Base-by-base conservation (phyloP, 2,888 invertebrate genomes). In the Aphidoletes aphidimyza region DNA sequence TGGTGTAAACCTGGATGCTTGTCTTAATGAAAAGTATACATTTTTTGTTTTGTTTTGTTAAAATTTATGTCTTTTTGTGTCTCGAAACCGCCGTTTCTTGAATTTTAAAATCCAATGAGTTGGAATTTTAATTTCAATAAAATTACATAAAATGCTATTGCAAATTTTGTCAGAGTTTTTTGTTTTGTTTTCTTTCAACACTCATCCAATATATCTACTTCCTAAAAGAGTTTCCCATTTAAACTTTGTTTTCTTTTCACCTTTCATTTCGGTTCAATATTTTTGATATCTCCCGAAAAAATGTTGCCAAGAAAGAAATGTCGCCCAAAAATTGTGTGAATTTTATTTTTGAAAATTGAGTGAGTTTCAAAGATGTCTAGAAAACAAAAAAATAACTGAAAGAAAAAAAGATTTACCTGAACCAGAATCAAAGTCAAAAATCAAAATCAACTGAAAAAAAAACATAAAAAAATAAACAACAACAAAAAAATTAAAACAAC, bases 401-500 rank as follows among this genome's bases (percentile, higher is more conserved):
- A 69, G 17, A 69, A 69, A 30, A 9, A 30, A 34, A 30, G 30
- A 26, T 69, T 69, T 69, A 69, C 69, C 69, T 69, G 30, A 69
- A 22, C n/a, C n/a, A n/a, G n/a, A n/a, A n/a, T n/a, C n/a, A n/a
- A n/a, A n/a, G n/a, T 30, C 30, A 69, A 69, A 69, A 69, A 54
- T 54, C n/a, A 54, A 54, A 22, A 54, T 54, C 30, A 30, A 54
- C 54, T 54, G 54, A 54, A 54, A 54, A n/a, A 54, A 26, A 2
- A 54, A 54, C 17, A 47, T 47, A 14, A 22, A 54, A 69, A 54
- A 69, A 34, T 30, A 69, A 69, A 69, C n/a, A 30, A 69, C 0
- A 69, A 69, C 30, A n/a, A 54, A 54, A 54, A 22, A 54, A 54
- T 54, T 17, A 54, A 54, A 54, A 54, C 54, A 54, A 54, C n/a